These are phyloP conservation scores for Callorhinus ursinus DNA, from an alignment of 2,113 vertebrate species.

Conservation along the genomic window DNA sequence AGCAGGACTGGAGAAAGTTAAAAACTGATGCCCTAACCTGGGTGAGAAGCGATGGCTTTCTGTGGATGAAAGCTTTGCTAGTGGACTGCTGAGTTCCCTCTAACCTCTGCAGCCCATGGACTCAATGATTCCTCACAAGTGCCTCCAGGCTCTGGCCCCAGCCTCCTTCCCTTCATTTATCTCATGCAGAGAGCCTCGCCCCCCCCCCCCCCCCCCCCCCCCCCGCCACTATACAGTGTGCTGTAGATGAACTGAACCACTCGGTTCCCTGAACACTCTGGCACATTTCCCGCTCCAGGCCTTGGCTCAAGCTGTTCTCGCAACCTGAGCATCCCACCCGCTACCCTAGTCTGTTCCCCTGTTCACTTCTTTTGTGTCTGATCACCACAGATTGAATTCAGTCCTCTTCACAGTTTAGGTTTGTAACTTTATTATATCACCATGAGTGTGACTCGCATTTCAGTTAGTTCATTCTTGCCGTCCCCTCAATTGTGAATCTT, in stretches of 20 bases:
- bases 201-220: rapidly evolving
- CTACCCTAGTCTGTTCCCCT: not conserved
- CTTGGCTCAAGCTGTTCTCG: conserved; percentile 34
- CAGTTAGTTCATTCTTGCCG: not conserved
- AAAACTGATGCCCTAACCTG: not conserved
- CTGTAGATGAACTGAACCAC: not conserved
- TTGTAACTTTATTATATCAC: not conserved
- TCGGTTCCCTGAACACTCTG: not conserved
- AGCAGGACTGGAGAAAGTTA: not conserved
- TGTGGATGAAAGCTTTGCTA: not conserved
- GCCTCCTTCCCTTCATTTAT: not conserved
- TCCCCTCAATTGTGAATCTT: not conserved
- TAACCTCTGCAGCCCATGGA: not conserved
- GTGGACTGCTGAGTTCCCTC: not conserved
- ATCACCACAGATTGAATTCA: not conserved
- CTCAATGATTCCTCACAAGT: not conserved
- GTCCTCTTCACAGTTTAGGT: not conserved
- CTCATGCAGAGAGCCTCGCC: not conserved
- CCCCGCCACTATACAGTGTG: too few relatives aligned
- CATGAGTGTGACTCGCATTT: not conserved
- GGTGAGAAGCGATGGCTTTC: not conserved
- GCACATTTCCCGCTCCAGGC: not conserved
- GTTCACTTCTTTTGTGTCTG: not conserved
- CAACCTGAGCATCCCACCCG: not conserved
- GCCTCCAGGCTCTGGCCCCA: not conserved